Conservation (phyloP, 2,797 vertebrate genomes). For the Acridotheres tristis region DNA sequence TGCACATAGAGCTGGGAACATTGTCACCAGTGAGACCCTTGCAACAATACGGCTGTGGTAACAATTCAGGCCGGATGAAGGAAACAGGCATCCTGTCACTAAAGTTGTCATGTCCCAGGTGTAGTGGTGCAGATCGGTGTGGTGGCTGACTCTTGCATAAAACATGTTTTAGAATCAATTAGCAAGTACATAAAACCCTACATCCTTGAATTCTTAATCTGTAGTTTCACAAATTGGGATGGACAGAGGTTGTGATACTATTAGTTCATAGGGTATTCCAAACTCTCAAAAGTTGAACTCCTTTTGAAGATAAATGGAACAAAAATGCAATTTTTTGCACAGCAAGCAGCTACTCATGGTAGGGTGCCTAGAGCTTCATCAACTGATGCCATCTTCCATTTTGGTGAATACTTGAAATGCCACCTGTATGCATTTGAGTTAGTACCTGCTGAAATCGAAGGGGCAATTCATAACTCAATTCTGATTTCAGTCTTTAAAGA, state of each 20-base stretch:
- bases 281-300: neutral
- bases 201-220: neutral
- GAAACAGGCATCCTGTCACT: neutral
- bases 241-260: neutral
- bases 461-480: neutral
- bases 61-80: neutral
- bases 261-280: neutral
- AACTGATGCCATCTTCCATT: neutral
- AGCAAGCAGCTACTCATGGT: neutral
- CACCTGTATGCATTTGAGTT: neutral
- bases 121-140: neutral
- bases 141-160: neutral
- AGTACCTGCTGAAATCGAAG: neutral
- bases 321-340: neutral
- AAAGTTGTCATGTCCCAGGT: neutral
- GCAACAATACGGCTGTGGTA: neutral
- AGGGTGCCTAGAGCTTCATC: neutral
- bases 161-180: neutral
- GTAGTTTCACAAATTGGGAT: neutral
- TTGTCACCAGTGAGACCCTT: neutral
- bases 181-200: neutral
- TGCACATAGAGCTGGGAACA: neutral
- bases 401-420: neutral
- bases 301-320: neutral
- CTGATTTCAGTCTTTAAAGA: neutral